These are phyloP conservation scores for Dendropsophus ebraccatus DNA, from an alignment of 2,113 vertebrate species.

Conservation along the genomic window DNA sequence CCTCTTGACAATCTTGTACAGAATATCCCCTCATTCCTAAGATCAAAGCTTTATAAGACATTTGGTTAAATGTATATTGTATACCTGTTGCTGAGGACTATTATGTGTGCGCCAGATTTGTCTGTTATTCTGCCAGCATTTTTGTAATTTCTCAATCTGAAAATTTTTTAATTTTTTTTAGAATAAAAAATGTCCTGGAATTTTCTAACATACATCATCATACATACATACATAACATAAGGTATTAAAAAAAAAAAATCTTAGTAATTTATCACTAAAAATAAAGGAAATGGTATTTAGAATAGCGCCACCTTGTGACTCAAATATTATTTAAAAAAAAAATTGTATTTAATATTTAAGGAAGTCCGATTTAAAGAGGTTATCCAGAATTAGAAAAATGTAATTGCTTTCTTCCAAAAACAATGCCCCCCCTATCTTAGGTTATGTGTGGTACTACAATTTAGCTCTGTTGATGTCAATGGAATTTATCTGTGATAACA, in stretches of 20 bases:
- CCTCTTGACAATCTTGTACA: conserved; percentile 79
- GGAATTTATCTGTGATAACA: no score
- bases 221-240: no score
- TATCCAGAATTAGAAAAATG: no score
- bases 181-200: no score
- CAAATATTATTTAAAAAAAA: background rate
- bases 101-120: background rate
- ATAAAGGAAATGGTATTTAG: background rate
- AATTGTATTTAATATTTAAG: background rate
- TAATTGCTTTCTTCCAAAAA: no score
- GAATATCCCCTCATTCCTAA: conserved; percentile 68
- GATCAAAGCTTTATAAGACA: conserved; percentile 65
- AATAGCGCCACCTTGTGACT: background rate
- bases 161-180: no score
- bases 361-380: background rate
- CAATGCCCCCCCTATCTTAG: no score
- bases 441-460: no score
- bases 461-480: no score
- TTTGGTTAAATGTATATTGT: conserved; percentile 60
- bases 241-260: no score
- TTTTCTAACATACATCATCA: no score
- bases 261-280: no score
- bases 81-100: background rate
- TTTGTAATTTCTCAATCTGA: background rate
- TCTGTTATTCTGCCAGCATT: background rate